These are phyloP conservation scores for Odontamblyopus rebecca DNA, from an alignment of 2,797 vertebrate genomes.

Conservation along the genomic window DNA sequence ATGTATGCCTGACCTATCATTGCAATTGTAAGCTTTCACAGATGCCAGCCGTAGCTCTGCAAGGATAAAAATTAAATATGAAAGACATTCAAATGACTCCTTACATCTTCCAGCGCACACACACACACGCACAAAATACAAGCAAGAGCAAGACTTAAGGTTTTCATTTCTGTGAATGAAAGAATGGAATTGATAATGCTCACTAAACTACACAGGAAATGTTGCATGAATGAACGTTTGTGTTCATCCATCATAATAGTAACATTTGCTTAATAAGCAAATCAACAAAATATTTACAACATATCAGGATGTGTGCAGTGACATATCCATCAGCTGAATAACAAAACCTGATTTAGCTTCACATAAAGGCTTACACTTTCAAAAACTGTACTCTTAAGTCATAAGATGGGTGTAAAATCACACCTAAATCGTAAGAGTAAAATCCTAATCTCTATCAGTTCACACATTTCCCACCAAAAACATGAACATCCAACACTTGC, in stretches of 20 bases:
- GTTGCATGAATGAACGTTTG: constrained; percentile 36
- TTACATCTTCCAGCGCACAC: neutral
- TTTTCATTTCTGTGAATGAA: constrained; percentile 56
- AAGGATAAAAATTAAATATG: constrained; percentile 54
- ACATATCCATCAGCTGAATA: constrained; percentile 28
- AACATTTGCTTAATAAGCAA: constrained; percentile 36
- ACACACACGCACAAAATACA: constrained; percentile 4
- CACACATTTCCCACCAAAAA: constrained; percentile 22
- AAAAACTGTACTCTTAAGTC: constrained; percentile 13
- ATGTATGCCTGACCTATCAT: constrained; percentile 68
- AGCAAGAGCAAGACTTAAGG: constrained; percentile 23
- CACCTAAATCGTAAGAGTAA: too few species aligned
- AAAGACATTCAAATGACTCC: constrained; percentile 26
- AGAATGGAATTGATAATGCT: constrained; percentile 52
- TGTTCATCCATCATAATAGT: constrained; percentile 37
- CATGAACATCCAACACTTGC: neutral
- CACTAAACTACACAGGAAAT: constrained; percentile 47
- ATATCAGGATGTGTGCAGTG: constrained; percentile 30
- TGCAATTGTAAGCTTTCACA: constrained; percentile 68
- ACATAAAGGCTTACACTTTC: constrained; percentile 19
- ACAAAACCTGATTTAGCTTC: constrained; percentile 39
- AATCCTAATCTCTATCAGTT: constrained; percentile 2
- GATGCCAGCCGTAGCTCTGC: constrained; percentile 64
- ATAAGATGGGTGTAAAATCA: neutral
- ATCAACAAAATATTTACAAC: constrained; percentile 67